Evolutionary conservation across 37 sponge, comb jelly and placozoan species (phyloP).

Genomic region (Amphimedon queenslandica): DNA sequence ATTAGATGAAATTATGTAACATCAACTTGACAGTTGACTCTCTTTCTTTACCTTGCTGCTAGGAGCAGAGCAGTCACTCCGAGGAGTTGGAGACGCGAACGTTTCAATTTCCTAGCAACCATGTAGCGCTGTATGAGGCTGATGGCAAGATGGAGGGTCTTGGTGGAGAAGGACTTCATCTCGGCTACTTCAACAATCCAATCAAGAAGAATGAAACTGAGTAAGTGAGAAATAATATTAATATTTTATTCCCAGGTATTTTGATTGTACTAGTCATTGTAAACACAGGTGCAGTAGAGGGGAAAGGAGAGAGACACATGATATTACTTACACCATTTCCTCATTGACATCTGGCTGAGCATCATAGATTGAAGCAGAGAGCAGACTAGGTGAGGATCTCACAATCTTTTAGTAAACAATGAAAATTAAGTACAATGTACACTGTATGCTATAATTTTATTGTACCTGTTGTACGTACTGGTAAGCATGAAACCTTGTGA

Average conservation of each 20-base stretch:
- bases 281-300: no score
- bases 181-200: conserved; percentile 82
- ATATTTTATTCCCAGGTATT: no score
- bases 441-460: background rate
- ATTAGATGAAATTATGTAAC: background rate
- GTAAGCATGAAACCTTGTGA: conserved; percentile 23
- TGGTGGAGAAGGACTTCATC: conserved; percentile 67
- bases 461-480: conserved; percentile 31
- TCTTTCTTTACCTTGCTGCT: conserved; percentile 32
- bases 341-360: background rate
- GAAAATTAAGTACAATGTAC: background rate
- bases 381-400: background rate
- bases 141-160: conserved; percentile 60
- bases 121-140: conserved; percentile 68
- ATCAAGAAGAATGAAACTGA: conserved; percentile 84
- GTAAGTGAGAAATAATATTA: no score
- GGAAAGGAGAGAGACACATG: no score
- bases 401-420: background rate
- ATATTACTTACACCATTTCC: background rate
- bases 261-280: no score
- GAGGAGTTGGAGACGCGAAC: conserved; percentile 64
- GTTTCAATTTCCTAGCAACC: conserved; percentile 11
- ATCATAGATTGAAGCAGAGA: background rate
- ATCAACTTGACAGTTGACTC: background rate
- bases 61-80: conserved; percentile 73